Evolutionary conservation across 2,113 vertebrate genomes (phyloP).

Genomic region (Nothobranchius furzeri): DNA sequence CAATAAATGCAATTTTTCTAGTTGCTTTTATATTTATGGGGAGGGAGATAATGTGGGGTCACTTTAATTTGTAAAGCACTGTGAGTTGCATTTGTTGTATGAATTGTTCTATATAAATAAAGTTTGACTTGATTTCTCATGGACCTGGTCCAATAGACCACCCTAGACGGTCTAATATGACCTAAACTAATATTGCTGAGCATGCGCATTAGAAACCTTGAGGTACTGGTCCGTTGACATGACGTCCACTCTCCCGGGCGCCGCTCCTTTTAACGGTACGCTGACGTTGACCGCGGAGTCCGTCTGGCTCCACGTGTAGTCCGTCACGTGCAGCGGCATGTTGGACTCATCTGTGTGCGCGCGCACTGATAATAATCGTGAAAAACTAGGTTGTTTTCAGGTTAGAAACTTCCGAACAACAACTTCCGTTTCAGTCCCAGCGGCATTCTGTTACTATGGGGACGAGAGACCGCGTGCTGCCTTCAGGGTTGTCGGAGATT

Average conservation of each 20-base stretch:
- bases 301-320: conserved; percentile 87
- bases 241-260: conserved; percentile 71
- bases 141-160: too few relatives aligned
- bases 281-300: conserved; percentile 74
- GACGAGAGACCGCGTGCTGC: not conserved
- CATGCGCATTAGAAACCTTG: conserved; percentile 78
- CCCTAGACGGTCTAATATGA: too few relatives aligned
- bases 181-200: too few relatives aligned
- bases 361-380: not conserved
- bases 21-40: too few relatives aligned
- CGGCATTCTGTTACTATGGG: conserved; percentile 12
- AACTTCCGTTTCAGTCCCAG: too few relatives aligned
- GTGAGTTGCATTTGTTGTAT: too few relatives aligned
- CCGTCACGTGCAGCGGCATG: conserved; percentile 86
- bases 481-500: not conserved
- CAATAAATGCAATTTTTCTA: too few relatives aligned
- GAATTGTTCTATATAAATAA: too few relatives aligned
- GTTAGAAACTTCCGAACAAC: too few relatives aligned
- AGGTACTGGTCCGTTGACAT: conserved; percentile 86
- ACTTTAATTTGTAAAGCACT: too few relatives aligned
- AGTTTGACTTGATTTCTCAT: too few relatives aligned
- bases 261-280: conserved; percentile 82
- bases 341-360: not conserved
- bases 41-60: too few relatives aligned
- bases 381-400: not conserved